Conservation (phyloP, 2,797 vertebrate genomes). For the Amblyopsis hoosieri region DNA sequence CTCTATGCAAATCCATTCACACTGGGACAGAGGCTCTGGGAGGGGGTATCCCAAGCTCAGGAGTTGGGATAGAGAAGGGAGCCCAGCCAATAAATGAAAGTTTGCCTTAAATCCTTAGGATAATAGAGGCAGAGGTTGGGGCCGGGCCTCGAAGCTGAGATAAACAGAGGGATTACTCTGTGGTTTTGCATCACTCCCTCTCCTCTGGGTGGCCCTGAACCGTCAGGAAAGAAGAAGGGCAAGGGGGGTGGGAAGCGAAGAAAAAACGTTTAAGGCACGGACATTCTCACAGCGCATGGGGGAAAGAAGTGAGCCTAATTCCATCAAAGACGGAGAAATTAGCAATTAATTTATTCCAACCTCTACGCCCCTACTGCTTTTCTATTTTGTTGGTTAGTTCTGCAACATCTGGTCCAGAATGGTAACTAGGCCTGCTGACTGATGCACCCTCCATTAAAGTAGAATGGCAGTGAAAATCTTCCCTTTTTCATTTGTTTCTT, state of each 20-base stretch:
- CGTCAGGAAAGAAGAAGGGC: conserved; percentile 79
- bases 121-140: conserved; percentile 94
- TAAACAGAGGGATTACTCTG: conserved; percentile 98
- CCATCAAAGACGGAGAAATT: conserved; percentile 98
- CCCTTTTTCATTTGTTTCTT: conserved; percentile 60
- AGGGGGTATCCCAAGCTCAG: conserved; percentile 79
- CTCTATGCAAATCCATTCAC: conserved; percentile 90
- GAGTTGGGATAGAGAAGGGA: conserved; percentile 80
- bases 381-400: conserved; percentile 90
- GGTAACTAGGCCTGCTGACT: conserved; percentile 48
- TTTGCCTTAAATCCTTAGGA: conserved; percentile 93
- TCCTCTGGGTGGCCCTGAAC: conserved; percentile 98
- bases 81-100: conserved; percentile 93
- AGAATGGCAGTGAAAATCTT: conserved; percentile 60
- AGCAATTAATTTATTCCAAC: conserved; percentile 99
- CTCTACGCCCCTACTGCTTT: conserved; percentile 65
- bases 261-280: conserved; percentile 86
- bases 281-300: conserved; percentile 92
- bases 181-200: conserved; percentile 94
- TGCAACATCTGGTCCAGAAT: conserved; percentile 95
- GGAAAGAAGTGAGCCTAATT: conserved; percentile 94
- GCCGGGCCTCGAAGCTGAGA: conserved; percentile 90
- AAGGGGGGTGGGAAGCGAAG: conserved; percentile 38
- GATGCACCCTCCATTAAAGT: conserved; percentile 60
- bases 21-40: conserved; percentile 77